phyloP scores from a whole-genome alignment of 2,888 invertebrate genomes.

The Ophion slaviceki region DNA sequence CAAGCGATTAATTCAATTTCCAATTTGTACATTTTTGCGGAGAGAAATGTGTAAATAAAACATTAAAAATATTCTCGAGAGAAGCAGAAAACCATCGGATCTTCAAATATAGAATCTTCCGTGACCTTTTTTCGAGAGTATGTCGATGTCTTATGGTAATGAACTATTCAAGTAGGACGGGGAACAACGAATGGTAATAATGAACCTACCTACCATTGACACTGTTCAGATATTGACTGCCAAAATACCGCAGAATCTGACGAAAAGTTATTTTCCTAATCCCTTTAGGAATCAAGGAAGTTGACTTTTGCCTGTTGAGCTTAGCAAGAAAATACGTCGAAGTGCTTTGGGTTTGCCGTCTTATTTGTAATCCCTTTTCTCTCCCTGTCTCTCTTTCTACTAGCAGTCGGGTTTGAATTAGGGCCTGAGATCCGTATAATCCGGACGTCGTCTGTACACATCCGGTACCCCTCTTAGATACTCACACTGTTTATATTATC shows the following conservation, averaged over 20 bases:
- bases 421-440: slow-evolving; percentile 29
- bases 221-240: too few relatives aligned
- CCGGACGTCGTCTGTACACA: slow-evolving; percentile 13
- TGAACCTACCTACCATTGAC: too few relatives aligned
- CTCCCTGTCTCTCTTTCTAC: neutral
- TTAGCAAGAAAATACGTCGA: neutral
- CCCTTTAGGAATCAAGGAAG: slow-evolving; percentile 4
- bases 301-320: slow-evolving; percentile 8
- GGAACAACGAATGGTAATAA: too few relatives aligned
- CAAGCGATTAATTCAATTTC: neutral
- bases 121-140: neutral
- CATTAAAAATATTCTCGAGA: neutral
- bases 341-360: neutral
- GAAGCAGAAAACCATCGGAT: neutral
- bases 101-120: neutral
- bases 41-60: neutral
- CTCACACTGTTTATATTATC: neutral
- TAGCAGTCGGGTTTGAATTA: slow-evolving; percentile 13
- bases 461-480: neutral
- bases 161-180: neutral
- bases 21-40: neutral
- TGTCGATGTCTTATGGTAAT: neutral
- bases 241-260: neutral
- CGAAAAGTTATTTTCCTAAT: neutral
- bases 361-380: neutral